A percentile compares a stretch with the other conserved stretches of the same genome.
phyloP scores from a whole-genome alignment of 2,888 invertebrate genomes.

The Hypercompe scribonia region DNA sequence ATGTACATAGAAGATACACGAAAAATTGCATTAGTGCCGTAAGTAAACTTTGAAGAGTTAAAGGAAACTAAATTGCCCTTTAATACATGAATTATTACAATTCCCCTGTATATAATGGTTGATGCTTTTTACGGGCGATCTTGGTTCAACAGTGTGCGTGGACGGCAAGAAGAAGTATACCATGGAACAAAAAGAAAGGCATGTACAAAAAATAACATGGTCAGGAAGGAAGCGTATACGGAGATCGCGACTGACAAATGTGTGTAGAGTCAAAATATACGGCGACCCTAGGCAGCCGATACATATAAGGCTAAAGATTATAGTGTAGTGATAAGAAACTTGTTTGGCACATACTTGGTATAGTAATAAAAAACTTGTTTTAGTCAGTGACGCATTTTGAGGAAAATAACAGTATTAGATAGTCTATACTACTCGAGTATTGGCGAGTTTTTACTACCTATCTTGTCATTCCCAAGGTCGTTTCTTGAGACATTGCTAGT shows the following conservation, averaged over 20 bases:
- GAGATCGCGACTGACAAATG: neutral
- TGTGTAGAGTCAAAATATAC: neutral
- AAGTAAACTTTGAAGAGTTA: too few species aligned
- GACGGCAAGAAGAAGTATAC: too few species aligned
- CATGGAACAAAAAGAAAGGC: neutral
- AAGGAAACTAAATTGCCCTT: too few species aligned
- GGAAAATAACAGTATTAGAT: constrained; percentile 1
- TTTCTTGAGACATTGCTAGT: neutral
- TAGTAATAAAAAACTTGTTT: constrained; percentile 9
- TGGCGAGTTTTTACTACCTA: neutral
- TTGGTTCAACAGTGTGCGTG: too few species aligned
- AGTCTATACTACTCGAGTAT: too few species aligned
- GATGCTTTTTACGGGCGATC: too few species aligned
- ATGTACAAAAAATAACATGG: neutral
- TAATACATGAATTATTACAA: too few species aligned
- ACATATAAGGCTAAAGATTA: constrained; percentile 18
- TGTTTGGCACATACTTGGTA: constrained; percentile 28
- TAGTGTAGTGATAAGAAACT: constrained; percentile 37
- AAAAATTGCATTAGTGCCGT: neutral
- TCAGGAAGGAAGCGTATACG: neutral
- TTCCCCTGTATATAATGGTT: too few species aligned
- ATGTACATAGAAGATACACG: too few species aligned
- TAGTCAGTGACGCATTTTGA: constrained; percentile 25
- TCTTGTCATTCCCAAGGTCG: constrained; percentile 1
- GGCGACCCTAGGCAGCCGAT: neutral